Conservation (phyloP, 2,113 vertebrate species). For the Hucho hucho region DNA sequence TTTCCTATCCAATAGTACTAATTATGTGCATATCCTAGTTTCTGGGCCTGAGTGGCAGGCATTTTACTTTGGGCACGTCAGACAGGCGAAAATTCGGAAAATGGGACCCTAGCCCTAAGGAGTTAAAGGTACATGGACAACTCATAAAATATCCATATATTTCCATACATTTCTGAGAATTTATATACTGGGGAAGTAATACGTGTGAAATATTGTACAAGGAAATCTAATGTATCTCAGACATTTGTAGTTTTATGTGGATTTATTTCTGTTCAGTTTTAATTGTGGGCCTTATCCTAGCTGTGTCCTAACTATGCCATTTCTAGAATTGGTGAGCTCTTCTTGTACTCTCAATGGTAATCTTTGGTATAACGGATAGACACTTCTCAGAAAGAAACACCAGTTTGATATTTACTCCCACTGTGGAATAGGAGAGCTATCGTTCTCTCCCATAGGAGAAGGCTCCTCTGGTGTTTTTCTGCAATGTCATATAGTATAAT, state of each 20-base stretch:
- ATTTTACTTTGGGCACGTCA: too few relatives aligned
- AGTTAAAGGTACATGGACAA: background rate
- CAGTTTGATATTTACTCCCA: background rate
- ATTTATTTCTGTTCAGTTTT: background rate
- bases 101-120: too few relatives aligned
- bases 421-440: background rate
- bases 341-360: background rate
- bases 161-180: background rate
- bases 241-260: background rate
- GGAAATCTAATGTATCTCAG: slow-evolving; percentile 4
- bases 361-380: background rate
- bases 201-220: background rate
- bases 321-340: background rate
- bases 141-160: background rate
- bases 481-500: background rate
- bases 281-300: background rate
- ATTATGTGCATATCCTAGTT: too few relatives aligned
- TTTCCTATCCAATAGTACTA: too few relatives aligned
- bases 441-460: background rate
- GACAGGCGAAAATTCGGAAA: too few relatives aligned
- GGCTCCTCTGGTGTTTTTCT: background rate
- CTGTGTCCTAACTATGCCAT: background rate
- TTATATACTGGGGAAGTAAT: too few relatives aligned
- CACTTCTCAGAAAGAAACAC: background rate
- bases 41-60: too few relatives aligned